Evolutionary conservation across 2,888 invertebrate genomes (phyloP).

Genomic region (Stenoptilia bipunctidactyla): DNA sequence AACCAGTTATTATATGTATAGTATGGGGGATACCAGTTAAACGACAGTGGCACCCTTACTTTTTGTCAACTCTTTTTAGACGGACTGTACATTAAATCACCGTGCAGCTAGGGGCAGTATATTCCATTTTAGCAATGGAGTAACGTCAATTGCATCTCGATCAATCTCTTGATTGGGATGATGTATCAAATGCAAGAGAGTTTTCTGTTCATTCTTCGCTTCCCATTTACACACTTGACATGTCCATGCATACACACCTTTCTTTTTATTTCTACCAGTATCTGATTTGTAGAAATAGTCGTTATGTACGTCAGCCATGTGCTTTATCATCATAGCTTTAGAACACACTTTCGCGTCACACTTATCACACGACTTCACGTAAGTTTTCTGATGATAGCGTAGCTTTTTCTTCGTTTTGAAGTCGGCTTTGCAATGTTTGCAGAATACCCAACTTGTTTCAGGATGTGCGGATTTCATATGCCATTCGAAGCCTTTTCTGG

Average conservation of each 20-base stretch:
- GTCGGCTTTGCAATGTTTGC: neutral
- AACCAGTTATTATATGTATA: no score
- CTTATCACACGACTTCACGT: neutral
- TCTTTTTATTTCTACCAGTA: neutral
- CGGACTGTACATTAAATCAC: no score
- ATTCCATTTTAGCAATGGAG: constrained; percentile 17
- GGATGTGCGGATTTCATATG: neutral
- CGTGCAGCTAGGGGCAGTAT: no score
- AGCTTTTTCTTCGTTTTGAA: neutral
- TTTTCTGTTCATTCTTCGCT: neutral
- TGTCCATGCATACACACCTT: neutral
- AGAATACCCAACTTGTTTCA: neutral
- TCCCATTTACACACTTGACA: neutral
- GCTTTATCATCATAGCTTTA: neutral
- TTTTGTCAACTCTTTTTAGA: no score
- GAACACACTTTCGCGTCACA: neutral
- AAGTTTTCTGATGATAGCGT: neutral
- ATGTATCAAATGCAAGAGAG: constrained; percentile 45
- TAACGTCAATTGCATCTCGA: constrained; percentile 29
- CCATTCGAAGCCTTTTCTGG: neutral
- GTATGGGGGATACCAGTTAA: no score
- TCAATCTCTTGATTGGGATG: constrained; percentile 40
- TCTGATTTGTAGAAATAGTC: neutral
- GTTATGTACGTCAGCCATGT: neutral
- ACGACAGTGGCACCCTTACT: no score